Percentiles rank a stretch among this genome's conserved stretches.
Conservation (phyloP, 2,113 vertebrate species). For the Corythornis madagascariensis region DNA sequence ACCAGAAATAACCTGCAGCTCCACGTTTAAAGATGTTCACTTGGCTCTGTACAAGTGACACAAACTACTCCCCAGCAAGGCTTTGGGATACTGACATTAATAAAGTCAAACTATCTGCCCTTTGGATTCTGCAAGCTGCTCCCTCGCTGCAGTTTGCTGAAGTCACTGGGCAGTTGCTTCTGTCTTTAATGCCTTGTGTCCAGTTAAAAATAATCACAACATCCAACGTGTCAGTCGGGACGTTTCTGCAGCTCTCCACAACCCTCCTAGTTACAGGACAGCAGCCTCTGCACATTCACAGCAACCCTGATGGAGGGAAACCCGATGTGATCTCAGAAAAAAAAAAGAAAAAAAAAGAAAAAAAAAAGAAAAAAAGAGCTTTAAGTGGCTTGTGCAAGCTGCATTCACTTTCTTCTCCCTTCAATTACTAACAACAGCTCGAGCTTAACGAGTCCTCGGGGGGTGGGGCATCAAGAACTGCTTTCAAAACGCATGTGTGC, state of each 20-base stretch:
- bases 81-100: not conserved
- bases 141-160: not conserved
- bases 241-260: no score
- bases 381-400: rapidly evolving
- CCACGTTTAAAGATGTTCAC: not conserved
- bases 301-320: rapidly evolving
- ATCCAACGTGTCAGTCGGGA: rapidly evolving
- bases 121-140: not conserved
- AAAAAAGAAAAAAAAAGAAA: not conserved
- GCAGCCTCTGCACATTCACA: rapidly evolving
- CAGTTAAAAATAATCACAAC: not conserved
- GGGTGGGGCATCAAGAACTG: not conserved
- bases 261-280: rapidly evolving
- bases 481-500: rapidly evolving
- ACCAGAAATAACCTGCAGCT: not conserved
- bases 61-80: not conserved
- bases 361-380: not conserved
- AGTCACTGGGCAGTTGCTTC: not conserved
- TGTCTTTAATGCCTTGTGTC: not conserved
- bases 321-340: not conserved
- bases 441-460: not conserved
- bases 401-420: not conserved
- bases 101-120: not conserved
- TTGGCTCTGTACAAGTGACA: not conserved
- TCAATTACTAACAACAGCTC: not conserved